Base-by-base conservation (phyloP, 1,140 invertebrate genomes). In the Temnothorax nylanderi region DNA sequence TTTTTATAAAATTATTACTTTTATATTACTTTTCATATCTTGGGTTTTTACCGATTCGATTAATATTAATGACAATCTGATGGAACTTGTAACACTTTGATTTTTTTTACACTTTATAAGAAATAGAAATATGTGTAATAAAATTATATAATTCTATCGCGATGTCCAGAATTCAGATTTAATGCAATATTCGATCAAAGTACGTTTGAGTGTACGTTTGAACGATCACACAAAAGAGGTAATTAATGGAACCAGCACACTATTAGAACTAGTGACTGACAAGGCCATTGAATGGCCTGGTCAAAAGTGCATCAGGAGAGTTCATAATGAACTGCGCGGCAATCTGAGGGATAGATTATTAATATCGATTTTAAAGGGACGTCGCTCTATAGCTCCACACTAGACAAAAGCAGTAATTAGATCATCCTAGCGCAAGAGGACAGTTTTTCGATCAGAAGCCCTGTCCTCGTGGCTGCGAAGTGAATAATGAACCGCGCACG, bases 291-390 rank as follows among this genome's bases (percentile, higher is more conserved):
- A 51, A 80, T 69, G 4, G 26, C 18, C 2, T 10, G 58, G 26
- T 65, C n/a, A 26, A 69, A 80, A 80, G 54, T 67, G 47, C 62
- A 80, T 67, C 62, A 11, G 7, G n/a, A 69, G 32, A 69, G 34
- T 41, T 41, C 34, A 37, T 81, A 81, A 81, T 44, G 64, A 69
- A 44, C 21, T 8, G 44, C 37, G 18, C 13, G n/a, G 64, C 47
- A 16, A 81, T 37, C 32, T 41, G 62, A 11, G 34, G 54, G 56
- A 62, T n/a, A 51, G 62, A 34, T 69, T 69, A 80, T 69, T 69
- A 34, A 69, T 80, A 69, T 80, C 47, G n/a, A 80, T 34, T 67
- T 67, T 21, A 54, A 80, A 80, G n/a, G n/a, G 44, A 16, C 47
- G 13, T 13, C 44, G 21, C 41, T 47, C 11, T 21, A 64, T 64